phyloP scores from a whole-genome alignment of 2,797 vertebrate species.

The Ptychobarbus kaznakovi region DNA sequence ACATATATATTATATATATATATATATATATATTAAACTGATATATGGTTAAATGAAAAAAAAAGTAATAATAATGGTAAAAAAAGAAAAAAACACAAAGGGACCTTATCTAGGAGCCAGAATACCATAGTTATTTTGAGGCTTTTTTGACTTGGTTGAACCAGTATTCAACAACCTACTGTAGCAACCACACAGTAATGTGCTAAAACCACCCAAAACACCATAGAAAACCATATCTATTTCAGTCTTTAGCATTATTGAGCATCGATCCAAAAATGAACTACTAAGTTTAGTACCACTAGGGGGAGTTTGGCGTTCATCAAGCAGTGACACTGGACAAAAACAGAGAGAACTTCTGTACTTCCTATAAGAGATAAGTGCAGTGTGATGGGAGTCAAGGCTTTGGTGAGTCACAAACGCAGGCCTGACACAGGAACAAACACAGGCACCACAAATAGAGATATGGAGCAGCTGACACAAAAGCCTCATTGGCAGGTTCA shows the following conservation, averaged over 20 bases:
- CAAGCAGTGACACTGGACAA: constrained; percentile 45
- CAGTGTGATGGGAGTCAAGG: constrained; percentile 71
- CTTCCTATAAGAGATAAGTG: constrained; percentile 77
- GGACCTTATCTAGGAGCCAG: background rate
- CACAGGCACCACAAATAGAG: constrained; percentile 50
- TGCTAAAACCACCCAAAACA: background rate
- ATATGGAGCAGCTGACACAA: constrained; percentile 27
- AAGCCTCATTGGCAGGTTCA: background rate
- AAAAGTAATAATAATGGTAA: background rate
- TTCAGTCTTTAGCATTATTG: background rate
- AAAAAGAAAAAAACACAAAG: background rate
- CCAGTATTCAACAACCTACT: background rate
- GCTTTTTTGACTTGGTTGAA: background rate
- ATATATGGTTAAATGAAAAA: no score
- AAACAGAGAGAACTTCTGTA: constrained; percentile 68
- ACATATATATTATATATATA: no score
- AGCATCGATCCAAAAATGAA: background rate
- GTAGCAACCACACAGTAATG: background rate
- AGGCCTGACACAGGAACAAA: constrained; percentile 56
- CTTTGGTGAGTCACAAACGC: constrained; percentile 65
- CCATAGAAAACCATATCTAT: background rate
- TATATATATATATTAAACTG: no score
- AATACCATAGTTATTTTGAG: background rate
- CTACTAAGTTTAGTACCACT: constrained; percentile 49
- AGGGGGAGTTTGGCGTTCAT: constrained; percentile 69